Percentiles rank a stretch among this genome's conserved stretches.
phyloP scores from a whole-genome alignment of 1,140 invertebrate species.

The Drosophila subpulchrella region DNA sequence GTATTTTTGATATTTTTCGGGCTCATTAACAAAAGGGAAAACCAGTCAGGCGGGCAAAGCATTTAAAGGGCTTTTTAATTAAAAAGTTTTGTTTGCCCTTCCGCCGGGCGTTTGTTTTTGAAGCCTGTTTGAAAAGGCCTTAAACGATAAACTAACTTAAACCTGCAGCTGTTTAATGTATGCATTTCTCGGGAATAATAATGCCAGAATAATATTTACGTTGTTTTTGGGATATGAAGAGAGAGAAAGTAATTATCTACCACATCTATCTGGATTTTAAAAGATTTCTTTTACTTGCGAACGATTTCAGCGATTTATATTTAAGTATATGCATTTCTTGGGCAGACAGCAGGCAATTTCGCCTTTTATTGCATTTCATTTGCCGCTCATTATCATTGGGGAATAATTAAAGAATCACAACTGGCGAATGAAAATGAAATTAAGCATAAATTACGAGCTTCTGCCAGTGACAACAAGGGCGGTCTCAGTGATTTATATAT shows the following conservation, averaged over 20 bases:
- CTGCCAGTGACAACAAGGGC: constrained; percentile 51
- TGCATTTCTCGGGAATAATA: constrained; percentile 15
- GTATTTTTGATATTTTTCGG: constrained; percentile 39
- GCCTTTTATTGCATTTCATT: constrained; percentile 36
- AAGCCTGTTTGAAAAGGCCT: constrained; percentile 47
- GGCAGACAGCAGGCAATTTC: constrained; percentile 3
- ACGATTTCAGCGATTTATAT: not conserved
- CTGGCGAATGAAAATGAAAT: constrained; percentile 58
- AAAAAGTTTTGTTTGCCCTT: constrained; percentile 75
- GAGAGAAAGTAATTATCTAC: not conserved
- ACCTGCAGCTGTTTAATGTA: constrained; percentile 18
- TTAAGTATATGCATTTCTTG: not conserved
- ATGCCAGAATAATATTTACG: not conserved
- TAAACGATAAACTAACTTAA: constrained; percentile 8
- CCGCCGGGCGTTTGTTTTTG: constrained; percentile 15
- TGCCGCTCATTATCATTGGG: constrained; percentile 62
- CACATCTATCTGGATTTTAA: not conserved
- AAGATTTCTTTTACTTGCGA: not conserved
- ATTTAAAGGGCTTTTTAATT: constrained; percentile 81
- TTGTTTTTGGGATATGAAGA: not conserved
- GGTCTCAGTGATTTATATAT: constrained; percentile 43
- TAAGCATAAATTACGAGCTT: constrained; percentile 68
- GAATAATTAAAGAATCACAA: constrained; percentile 62
- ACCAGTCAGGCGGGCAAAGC: constrained; percentile 59
- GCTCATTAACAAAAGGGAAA: constrained; percentile 27